Conservation (phyloP, 2,888 invertebrate genomes). For the Pocota personata region DNA sequence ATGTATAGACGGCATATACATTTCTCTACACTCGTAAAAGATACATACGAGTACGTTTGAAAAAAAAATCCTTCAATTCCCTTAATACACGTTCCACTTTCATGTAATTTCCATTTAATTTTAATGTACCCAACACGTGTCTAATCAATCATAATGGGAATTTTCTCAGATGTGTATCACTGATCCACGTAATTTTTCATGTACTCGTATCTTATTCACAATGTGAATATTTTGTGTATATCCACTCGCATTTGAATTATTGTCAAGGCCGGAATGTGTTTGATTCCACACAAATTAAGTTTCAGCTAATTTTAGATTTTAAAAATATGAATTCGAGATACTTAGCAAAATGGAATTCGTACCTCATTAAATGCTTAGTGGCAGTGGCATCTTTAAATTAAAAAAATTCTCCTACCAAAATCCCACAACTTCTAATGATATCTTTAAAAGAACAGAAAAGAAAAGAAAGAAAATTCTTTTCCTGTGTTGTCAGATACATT, state of each 20-base stretch:
- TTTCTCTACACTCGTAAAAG: too few relatives aligned
- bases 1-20: too few relatives aligned
- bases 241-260: neutral
- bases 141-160: slow-evolving; percentile 2
- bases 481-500: neutral
- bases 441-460: neutral
- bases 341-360: neutral
- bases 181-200: neutral
- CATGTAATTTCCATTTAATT: neutral
- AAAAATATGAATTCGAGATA: neutral
- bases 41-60: too few relatives aligned
- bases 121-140: neutral
- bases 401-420: neutral
- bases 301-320: slow-evolving; percentile 32
- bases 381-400: neutral
- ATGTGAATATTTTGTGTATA: neutral
- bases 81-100: neutral
- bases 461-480: slow-evolving; percentile 4
- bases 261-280: slow-evolving; percentile 32
- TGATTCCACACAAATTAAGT: neutral
- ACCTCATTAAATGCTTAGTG: neutral
- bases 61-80: neutral
- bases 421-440: neutral
- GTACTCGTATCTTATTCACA: neutral
- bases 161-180: neutral